A percentile compares a stretch with the other conserved stretches of the same genome.
These are phyloP conservation scores for Hippopotamus amphibius DNA, from an alignment of 2,113 vertebrate genomes.

Conservation along the genomic window DNA sequence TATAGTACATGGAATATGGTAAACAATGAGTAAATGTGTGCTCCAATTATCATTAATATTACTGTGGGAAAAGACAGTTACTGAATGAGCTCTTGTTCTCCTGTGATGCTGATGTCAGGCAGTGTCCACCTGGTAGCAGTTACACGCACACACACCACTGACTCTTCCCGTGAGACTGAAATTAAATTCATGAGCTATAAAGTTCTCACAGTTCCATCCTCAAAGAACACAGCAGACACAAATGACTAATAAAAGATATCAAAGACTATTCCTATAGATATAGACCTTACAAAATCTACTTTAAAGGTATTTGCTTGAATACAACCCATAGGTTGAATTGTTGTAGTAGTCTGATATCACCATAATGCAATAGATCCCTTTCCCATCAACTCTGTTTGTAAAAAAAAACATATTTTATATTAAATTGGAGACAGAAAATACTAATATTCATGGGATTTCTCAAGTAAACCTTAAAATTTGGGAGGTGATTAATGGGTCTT, in stretches of 20 bases:
- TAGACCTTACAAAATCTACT: background rate
- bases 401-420: background rate
- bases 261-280: background rate
- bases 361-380: background rate
- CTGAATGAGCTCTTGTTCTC: background rate
- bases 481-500: background rate
- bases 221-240: background rate
- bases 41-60: background rate
- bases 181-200: constrained; percentile 30
- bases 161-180: background rate
- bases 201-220: background rate
- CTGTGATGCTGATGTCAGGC: background rate
- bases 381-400: background rate
- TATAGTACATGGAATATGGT: background rate
- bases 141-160: too few species aligned
- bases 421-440: background rate
- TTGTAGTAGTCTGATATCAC: background rate
- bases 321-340: background rate
- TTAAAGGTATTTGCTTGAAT: constrained; percentile 10
- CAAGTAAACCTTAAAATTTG: background rate
- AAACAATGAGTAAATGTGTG: background rate
- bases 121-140: background rate
- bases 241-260: background rate
- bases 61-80: background rate
- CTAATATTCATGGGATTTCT: constrained; percentile 3